Percentiles rank a stretch among this genome's conserved stretches.
phyloP scores from a whole-genome alignment of 2,797 vertebrate genomes.

The Octomys mimax region DNA sequence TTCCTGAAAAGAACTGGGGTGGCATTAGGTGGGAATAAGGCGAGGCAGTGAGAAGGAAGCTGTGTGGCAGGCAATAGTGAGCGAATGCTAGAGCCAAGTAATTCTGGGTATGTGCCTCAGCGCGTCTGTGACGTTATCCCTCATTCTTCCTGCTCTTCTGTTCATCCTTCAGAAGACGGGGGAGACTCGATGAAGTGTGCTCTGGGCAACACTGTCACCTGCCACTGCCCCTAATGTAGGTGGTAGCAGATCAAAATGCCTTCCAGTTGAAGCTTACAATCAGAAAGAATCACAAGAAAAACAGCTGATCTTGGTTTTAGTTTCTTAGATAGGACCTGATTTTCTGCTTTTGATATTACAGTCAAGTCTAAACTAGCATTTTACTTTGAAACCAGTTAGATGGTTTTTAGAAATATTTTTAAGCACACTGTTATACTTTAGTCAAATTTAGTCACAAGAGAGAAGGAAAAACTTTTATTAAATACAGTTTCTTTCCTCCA shows the following conservation, averaged over 20 bases:
- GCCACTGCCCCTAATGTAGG: not conserved
- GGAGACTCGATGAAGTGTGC: not conserved
- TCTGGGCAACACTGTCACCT: not conserved
- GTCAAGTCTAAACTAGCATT: slow-evolving; percentile 36
- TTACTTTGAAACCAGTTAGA: not conserved
- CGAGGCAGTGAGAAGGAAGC: not conserved
- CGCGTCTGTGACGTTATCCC: not conserved
- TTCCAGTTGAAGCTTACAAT: not conserved
- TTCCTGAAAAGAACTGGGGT: not conserved
- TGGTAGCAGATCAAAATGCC: not conserved
- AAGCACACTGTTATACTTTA: slow-evolving; percentile 34
- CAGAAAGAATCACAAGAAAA: not conserved
- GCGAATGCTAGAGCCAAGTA: not conserved
- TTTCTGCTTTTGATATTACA: slow-evolving; percentile 32
- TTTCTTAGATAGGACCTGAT: not conserved
- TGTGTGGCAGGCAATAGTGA: not conserved
- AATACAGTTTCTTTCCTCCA: not conserved
- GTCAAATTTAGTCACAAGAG: slow-evolving; percentile 5
- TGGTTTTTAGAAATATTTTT: slow-evolving; percentile 45
- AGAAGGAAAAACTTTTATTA: not conserved
- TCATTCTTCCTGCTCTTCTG: not conserved
- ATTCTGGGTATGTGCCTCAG: not conserved
- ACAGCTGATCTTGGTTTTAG: not conserved
- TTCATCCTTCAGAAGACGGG: not conserved
- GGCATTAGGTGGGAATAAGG: too few relatives aligned